Evolutionary conservation across 2,113 vertebrate genomes (phyloP).

Genomic region (Rhea pennata): DNA sequence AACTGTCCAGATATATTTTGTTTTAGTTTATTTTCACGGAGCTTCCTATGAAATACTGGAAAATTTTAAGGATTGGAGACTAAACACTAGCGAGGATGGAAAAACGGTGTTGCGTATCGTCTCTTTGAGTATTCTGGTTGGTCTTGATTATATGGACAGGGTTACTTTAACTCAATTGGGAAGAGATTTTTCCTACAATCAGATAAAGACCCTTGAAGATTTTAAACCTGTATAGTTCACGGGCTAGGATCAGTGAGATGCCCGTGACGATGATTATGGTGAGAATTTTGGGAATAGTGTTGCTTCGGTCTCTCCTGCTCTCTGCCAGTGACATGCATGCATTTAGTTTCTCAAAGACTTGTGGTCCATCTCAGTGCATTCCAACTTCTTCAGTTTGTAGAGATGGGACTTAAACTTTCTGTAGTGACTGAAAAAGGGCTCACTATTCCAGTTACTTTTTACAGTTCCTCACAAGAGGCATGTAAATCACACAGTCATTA

Average conservation of each 20-base stretch:
- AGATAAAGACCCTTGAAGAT: neutral
- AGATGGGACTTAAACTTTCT: neutral
- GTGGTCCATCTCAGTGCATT: neutral
- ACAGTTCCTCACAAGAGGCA: neutral
- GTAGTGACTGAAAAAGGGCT: neutral
- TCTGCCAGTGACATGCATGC: neutral
- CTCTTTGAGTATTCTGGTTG: neutral
- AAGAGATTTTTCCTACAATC: neutral
- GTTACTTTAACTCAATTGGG: neutral
- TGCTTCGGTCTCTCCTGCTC: neutral
- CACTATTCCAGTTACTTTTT: neutral
- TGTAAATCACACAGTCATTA: neutral
- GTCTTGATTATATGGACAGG: fast-evolving
- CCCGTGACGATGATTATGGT: neutral
- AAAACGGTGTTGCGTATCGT: neutral
- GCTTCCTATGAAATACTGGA: neutral
- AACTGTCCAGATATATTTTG: neutral
- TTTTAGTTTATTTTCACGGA: neutral
- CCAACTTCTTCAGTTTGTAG: neutral
- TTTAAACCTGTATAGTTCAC: neutral
- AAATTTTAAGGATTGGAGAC: neutral
- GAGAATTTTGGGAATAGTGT: neutral
- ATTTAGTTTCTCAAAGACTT: neutral
- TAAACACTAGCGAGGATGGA: neutral
- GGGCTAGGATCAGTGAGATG: too few relatives aligned